Evolutionary conservation across 2,113 vertebrate genomes (phyloP).

Genomic region (Antechinus stuartii): DNA sequence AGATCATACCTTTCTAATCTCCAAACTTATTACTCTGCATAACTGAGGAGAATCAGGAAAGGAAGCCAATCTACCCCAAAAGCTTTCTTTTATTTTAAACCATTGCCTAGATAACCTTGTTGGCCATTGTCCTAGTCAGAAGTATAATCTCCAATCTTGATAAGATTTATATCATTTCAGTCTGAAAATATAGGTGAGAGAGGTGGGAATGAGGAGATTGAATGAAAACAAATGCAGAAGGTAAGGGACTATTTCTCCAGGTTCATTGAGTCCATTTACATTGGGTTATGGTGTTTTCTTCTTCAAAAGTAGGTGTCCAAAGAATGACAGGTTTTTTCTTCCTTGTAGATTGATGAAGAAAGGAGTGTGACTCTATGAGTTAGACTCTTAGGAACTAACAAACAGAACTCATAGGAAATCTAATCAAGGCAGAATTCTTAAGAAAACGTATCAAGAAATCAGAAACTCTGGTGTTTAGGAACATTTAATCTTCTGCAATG

Average conservation of each 20-base stretch:
- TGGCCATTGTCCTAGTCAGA: neutral
- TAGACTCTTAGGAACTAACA: neutral
- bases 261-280: neutral
- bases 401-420: neutral
- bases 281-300: neutral
- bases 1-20: neutral
- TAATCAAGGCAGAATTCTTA: conserved; percentile 19
- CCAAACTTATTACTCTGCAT: neutral
- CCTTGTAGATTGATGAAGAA: neutral
- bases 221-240: neutral
- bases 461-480: conserved; percentile 42
- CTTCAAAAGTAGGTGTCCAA: neutral
- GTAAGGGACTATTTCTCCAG: neutral
- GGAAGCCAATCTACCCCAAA: neutral
- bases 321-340: neutral
- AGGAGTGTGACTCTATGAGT: neutral
- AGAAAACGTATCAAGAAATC: conserved; percentile 27
- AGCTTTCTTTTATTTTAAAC: neutral
- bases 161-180: neutral
- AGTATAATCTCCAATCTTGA: neutral
- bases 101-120: neutral
- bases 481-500: conserved; percentile 72
- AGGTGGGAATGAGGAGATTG: neutral
- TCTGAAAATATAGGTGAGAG: neutral
- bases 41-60: neutral